A percentile compares a stretch with the other conserved stretches of the same genome.
phyloP scores from a whole-genome alignment of 2,888 invertebrate genomes.

The Dryocosmus kuriphilus region DNA sequence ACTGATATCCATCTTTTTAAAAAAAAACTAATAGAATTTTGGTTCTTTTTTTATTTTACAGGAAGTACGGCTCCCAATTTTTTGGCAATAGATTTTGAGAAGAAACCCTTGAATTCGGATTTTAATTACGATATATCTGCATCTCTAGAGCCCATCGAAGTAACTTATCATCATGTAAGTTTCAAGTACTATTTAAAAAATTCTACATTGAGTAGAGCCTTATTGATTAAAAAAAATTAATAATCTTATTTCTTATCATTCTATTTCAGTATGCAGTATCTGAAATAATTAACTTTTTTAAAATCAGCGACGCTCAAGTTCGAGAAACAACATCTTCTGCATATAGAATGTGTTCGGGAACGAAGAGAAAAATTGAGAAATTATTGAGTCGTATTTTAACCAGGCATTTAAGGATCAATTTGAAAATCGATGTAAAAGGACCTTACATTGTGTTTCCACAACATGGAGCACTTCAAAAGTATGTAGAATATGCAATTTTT shows the following conservation, averaged over 20 bases:
- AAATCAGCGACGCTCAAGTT: slow-evolving; percentile 79
- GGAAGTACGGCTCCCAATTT: slow-evolving; percentile 85
- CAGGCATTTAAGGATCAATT: slow-evolving; percentile 82
- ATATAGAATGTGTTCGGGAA: slow-evolving; percentile 65
- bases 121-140: slow-evolving; percentile 85
- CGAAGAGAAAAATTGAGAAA: slow-evolving; percentile 72
- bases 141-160: slow-evolving; percentile 86
- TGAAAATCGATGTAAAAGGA: slow-evolving; percentile 87
- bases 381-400: slow-evolving; percentile 80
- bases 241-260: neutral
- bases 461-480: slow-evolving; percentile 85
- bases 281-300: slow-evolving; percentile 85
- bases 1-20: neutral
- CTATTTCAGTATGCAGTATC: slow-evolving; percentile 84
- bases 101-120: slow-evolving; percentile 83
- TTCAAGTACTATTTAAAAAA: neutral
- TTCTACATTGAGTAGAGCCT: neutral
- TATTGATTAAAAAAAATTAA: neutral
- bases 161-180: slow-evolving; percentile 87
- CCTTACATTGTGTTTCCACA: slow-evolving; percentile 89
- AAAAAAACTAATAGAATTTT: neutral
- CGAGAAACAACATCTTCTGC: slow-evolving; percentile 75
- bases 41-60: slow-evolving; percentile 62
- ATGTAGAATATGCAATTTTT: slow-evolving; percentile 60
- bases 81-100: slow-evolving; percentile 87